Base-by-base conservation (phyloP, 1,140 invertebrate genomes). In the Hylaeus anthracinus region DNA sequence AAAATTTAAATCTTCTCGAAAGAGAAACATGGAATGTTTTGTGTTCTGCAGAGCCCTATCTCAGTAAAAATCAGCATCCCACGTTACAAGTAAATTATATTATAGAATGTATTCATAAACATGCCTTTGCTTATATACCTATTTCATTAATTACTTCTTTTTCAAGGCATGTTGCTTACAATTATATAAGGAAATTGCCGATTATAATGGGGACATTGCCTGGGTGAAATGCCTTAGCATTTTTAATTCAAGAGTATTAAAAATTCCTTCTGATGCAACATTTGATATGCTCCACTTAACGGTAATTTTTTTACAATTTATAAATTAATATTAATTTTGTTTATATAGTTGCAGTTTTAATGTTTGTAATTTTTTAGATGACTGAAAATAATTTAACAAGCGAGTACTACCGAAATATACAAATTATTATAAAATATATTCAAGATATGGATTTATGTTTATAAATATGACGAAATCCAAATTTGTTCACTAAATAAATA, bases 61-160 rank as follows among this genome's bases (percentile, higher is more conserved):
- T 96, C 6, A 95, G 92, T 85, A 88, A 90, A 76, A 92, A 94
- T 69, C 96, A 96, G 89, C 94, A 96, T 58, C 90, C 90, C 60
- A 90, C 93, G 41, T 91, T 96, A 81, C 95, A 96, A 94, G 96
- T 96, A 92, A 83, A 53, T 71, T 43, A 6, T 67, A 45, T 26
- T 58, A 41, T 15, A 43, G 72, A 39, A n/a, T 63, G 72, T 58
- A 72, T 48, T 70, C 56, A 14, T 73, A 58, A 43, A 58, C 6
- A 63, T 67, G 55, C 43, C 0, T 61, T 37, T 26, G 10, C 2
- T n/a, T n/a, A 15, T n/a, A 15, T n/a, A 1, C 5, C 60, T 72
- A 39, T 56, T 1, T 66, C 55, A 66, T 3, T 74, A 37, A 66
- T 72, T 80, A 39, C 73, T 69, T 39, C 48, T 39, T 53, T 83